A percentile compares a stretch with the other conserved stretches of the same genome.
These are phyloP conservation scores for Pediacus dermestoides DNA, from an alignment of 2,888 invertebrate species.

Conservation along the genomic window DNA sequence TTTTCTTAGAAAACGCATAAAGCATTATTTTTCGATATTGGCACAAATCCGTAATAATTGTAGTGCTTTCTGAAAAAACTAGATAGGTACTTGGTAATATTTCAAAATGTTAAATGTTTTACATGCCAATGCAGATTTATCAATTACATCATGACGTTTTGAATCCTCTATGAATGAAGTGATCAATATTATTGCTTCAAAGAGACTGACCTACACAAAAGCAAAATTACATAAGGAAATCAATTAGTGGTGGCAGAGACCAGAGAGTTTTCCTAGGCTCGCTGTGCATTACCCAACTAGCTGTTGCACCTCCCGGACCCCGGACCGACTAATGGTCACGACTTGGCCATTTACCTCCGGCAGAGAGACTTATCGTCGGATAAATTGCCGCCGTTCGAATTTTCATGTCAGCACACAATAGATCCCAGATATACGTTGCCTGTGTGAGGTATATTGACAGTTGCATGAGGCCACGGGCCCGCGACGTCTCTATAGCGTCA, in stretches of 20 bases:
- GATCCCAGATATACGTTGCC: slow-evolving; percentile 41
- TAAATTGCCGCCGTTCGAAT: slow-evolving; percentile 57
- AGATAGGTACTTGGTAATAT: no score
- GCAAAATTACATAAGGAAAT: slow-evolving; percentile 29
- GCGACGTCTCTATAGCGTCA: slow-evolving; percentile 17
- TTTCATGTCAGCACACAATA: slow-evolving; percentile 53
- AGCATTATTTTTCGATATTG: no score
- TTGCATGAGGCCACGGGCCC: slow-evolving; percentile 40
- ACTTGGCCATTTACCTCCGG: slow-evolving; percentile 61
- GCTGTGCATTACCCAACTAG: slow-evolving; percentile 39
- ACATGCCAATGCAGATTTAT: no score
- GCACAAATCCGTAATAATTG: no score
- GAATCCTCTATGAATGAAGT: no score
- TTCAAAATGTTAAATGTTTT: no score
- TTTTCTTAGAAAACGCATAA: no score
- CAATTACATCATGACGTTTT: no score
- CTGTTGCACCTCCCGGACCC: no score
- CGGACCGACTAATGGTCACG: slow-evolving; percentile 56
- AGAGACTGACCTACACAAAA: no score
- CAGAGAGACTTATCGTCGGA: slow-evolving; percentile 56
- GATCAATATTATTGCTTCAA: no score
- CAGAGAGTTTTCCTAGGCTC: slow-evolving; percentile 19
- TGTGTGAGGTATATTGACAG: slow-evolving; percentile 49
- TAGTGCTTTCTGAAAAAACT: no score
- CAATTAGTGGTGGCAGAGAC: slow-evolving; percentile 28